Conservation (phyloP, 2,113 vertebrate genomes). For the Amazona guildingii region DNA sequence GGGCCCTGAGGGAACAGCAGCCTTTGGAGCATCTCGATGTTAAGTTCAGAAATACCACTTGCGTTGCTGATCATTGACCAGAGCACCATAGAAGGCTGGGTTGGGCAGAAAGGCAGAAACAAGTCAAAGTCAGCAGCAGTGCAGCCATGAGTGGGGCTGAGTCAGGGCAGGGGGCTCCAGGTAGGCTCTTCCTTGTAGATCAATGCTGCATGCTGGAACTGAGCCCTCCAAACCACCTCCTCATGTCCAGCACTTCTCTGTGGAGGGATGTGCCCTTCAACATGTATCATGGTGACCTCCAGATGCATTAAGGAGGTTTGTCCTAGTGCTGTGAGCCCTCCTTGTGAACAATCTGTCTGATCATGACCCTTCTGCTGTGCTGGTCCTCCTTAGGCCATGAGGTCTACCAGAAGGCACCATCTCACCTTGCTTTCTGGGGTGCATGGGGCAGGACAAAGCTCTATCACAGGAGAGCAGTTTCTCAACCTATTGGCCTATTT, state of each 20-base stretch:
- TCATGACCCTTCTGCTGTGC: neutral
- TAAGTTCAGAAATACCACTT: neutral
- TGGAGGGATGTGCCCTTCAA: neutral
- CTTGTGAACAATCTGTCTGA: fast-evolving
- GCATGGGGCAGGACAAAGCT: neutral
- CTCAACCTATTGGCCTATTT: neutral
- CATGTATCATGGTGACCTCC: neutral
- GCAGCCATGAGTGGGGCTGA: neutral
- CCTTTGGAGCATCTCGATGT: fast-evolving
- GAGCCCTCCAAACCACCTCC: neutral
- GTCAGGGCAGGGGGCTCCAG: no score
- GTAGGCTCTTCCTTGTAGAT: no score
- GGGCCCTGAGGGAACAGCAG: neutral
- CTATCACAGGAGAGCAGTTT: neutral
- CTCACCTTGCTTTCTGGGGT: neutral
- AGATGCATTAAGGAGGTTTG: neutral
- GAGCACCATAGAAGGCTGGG: neutral
- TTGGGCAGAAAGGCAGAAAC: neutral
- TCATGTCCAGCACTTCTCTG: neutral
- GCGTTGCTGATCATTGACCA: fast-evolving
- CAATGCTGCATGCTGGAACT: neutral
- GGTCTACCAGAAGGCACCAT: neutral
- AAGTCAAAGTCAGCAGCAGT: neutral
- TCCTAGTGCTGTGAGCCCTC: neutral
- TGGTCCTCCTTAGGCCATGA: neutral